Evolutionary conservation across 2,888 invertebrate species (phyloP).

Genomic region (Harpagoxenus sublaevis): DNA sequence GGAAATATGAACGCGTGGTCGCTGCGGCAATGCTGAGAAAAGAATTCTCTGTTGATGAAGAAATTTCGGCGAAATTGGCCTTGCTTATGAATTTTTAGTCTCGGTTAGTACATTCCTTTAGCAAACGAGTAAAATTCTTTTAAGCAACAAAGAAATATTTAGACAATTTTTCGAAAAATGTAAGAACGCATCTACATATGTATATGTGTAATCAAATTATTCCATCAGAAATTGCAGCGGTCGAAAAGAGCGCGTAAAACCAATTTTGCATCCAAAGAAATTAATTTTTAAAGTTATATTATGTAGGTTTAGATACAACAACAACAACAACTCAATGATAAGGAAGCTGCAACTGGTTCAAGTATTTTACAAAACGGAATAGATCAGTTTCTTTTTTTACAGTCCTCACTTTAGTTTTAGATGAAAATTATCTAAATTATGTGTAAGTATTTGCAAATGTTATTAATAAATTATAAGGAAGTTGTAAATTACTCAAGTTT

Average conservation of each 20-base stretch:
- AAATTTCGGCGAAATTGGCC: conserved; percentile 36
- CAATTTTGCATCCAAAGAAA: neutral
- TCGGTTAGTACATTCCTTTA: conserved; percentile 13
- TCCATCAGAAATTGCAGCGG: neutral
- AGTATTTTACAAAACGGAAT: conserved; percentile 7
- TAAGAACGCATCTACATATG: neutral
- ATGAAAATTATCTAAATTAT: neutral
- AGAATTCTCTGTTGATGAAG: conserved; percentile 26
- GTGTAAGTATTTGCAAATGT: neutral
- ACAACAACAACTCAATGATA: neutral
- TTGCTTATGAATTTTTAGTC: conserved; percentile 35
- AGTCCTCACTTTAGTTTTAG: neutral
- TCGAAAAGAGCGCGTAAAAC: neutral
- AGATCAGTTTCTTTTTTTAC: neutral
- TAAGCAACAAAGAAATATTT: neutral
- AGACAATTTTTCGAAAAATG: neutral
- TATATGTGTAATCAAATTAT: neutral
- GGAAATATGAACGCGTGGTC: conserved; percentile 36
- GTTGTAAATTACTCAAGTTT: neutral
- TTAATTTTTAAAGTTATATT: conserved; percentile 21
- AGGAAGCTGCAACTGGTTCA: neutral
- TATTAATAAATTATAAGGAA: neutral
- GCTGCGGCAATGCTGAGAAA: conserved; percentile 7
- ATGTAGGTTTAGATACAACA: neutral
- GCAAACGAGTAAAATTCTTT: neutral